Evolutionary conservation across 1,140 invertebrate genomes (phyloP).

Genomic region (Cataglyphis hispanica): DNA sequence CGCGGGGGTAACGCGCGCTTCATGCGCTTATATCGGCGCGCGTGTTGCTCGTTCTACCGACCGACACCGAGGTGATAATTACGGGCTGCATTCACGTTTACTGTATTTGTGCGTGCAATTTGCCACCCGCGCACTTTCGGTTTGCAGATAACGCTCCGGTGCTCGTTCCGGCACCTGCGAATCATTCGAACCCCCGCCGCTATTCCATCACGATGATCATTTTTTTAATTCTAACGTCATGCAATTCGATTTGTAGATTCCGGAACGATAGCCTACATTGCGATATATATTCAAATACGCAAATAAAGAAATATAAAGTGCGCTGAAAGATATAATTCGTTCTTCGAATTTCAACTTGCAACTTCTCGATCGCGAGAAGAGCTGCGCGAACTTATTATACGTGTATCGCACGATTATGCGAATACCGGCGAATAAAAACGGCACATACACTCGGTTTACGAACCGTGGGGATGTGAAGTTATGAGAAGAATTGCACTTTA

Average conservation of each 20-base stretch:
- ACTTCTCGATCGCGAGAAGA: not conserved
- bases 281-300: constrained; percentile 53
- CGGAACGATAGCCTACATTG: constrained; percentile 51
- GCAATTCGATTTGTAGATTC: constrained; percentile 58
- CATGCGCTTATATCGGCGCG: constrained; percentile 64
- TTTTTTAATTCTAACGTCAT: constrained; percentile 53
- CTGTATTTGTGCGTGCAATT: constrained; percentile 79
- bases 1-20: constrained; percentile 53
- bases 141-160: constrained; percentile 73
- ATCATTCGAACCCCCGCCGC: constrained; percentile 34
- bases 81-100: constrained; percentile 82
- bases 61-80: constrained; percentile 84
- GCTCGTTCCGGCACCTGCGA: constrained; percentile 55
- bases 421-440: not conserved
- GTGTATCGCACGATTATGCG: not conserved
- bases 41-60: constrained; percentile 57
- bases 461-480: constrained; percentile 19
- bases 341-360: constrained; percentile 13
- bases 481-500: not conserved
- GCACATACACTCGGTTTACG: not conserved
- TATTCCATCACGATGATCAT: constrained; percentile 58
- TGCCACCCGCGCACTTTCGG: constrained; percentile 80
- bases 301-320: constrained; percentile 63
- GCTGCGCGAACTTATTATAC: not conserved
- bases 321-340: constrained; percentile 25